These are phyloP conservation scores for Dascillus cervinus DNA, from an alignment of 2,888 invertebrate species.

Conservation along the genomic window DNA sequence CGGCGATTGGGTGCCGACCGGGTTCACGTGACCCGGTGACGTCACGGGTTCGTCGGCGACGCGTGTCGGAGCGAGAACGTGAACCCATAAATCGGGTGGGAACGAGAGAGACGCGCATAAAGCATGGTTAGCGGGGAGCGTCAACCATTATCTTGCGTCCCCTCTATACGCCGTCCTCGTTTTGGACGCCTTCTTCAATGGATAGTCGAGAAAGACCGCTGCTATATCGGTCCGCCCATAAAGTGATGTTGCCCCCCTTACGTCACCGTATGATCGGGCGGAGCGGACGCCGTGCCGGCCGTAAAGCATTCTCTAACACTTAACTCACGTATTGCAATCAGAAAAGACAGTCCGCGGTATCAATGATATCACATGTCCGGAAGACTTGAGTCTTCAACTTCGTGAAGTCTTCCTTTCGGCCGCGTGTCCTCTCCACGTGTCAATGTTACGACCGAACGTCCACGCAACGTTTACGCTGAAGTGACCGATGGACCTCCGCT, in stretches of 20 bases:
- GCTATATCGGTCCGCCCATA: conserved; percentile 45
- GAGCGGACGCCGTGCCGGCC: conserved; percentile 38
- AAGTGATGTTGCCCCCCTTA: conserved; percentile 36
- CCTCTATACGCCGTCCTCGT: conserved; percentile 31
- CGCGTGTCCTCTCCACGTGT: conserved; percentile 12
- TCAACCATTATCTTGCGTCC: conserved; percentile 46
- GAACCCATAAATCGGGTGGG: conserved; percentile 43
- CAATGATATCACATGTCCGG: conserved; percentile 35
- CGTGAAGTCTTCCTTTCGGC: conserved; percentile 12
- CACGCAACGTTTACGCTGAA: conserved; percentile 11
- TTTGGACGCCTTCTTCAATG: conserved; percentile 19
- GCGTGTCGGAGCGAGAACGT: conserved; percentile 43
- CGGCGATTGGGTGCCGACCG: conserved; percentile 38
- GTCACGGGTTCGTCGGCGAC: conserved; percentile 36
- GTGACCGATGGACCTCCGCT: conserved; percentile 41
- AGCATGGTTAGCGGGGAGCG: conserved; percentile 46
- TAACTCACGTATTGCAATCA: conserved; percentile 45
- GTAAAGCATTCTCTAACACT: conserved; percentile 46
- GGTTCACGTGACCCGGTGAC: conserved; percentile 33
- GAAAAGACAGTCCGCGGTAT: conserved; percentile 41
- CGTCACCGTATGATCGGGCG: conserved; percentile 33
- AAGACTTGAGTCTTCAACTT: conserved; percentile 21
- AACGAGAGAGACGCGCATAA: conserved; percentile 45
- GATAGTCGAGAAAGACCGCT: conserved; percentile 39
- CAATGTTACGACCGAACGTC: conserved; percentile 10